Evolutionary conservation across 2,888 invertebrate species (phyloP).

Genomic region (Metellina segmentata): DNA sequence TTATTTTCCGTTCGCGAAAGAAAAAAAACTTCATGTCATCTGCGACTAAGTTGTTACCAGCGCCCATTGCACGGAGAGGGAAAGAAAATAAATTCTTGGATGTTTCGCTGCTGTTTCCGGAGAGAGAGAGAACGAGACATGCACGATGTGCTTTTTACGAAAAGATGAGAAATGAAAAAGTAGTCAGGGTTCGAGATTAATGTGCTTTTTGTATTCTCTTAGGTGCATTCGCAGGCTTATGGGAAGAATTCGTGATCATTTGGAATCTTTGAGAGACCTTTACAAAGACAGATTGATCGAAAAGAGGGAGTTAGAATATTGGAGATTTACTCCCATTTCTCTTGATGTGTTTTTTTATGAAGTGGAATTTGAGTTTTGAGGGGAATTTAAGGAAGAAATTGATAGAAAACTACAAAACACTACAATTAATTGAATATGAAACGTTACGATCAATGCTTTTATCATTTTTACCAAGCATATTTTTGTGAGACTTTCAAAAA

Average conservation of each 20-base stretch:
- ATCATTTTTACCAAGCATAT: no score
- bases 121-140: background rate
- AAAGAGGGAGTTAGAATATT: background rate
- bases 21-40: background rate
- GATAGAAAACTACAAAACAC: no score
- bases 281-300: slow-evolving; percentile 4
- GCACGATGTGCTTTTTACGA: slow-evolving; percentile 6
- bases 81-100: slow-evolving; percentile 11
- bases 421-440: no score
- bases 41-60: slow-evolving; percentile 2
- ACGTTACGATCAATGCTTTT: no score
- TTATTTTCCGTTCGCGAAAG: slow-evolving; percentile 1
- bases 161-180: slow-evolving; percentile 22
- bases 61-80: background rate
- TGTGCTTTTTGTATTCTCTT: slow-evolving; percentile 15
- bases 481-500: background rate
- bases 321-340: background rate
- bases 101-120: slow-evolving; percentile 18
- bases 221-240: slow-evolving; percentile 7
- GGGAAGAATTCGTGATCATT: slow-evolving; percentile 9
- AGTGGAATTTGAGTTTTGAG: no score
- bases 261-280: background rate
- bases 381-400: no score
- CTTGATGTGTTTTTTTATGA: background rate
- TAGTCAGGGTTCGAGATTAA: slow-evolving; percentile 25